Conservation (phyloP, 2,113 vertebrate species). For the Theropithecus gelada region DNA sequence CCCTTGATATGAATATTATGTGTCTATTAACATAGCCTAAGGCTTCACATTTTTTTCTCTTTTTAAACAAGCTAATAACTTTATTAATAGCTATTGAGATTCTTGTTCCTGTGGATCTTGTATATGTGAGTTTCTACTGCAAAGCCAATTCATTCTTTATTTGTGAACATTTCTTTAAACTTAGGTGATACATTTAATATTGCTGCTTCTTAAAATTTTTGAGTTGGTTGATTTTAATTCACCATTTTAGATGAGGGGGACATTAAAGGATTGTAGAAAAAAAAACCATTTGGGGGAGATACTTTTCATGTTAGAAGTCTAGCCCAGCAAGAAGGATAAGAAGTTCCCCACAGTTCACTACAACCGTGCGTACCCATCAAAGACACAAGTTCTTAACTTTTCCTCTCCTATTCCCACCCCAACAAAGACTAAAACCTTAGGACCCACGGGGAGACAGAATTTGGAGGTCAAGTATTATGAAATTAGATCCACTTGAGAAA, state of each 20-base stretch:
- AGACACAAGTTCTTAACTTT: neutral
- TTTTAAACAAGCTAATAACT: neutral
- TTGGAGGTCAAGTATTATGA: neutral
- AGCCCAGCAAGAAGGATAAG: neutral
- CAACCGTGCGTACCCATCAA: neutral
- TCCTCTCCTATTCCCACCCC: fast-evolving
- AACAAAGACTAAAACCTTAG: neutral
- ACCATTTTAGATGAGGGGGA: neutral
- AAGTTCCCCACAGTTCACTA: neutral
- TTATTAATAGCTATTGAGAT: neutral
- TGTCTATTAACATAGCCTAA: neutral
- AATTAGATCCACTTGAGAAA: neutral
- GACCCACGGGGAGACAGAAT: neutral
- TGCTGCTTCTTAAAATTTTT: neutral
- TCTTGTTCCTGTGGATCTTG: neutral
- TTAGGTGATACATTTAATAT: neutral
- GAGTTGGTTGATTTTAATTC: neutral
- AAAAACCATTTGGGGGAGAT: neutral
- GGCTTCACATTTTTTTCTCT: neutral
- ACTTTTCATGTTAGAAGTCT: neutral
- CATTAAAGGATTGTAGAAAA: neutral
- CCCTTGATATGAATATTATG: neutral
- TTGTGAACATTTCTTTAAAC: neutral
- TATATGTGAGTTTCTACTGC: neutral
- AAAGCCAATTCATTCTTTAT: neutral